phyloP scores from a whole-genome alignment of 2,113 vertebrate species.

The Malurus melanocephalus region DNA sequence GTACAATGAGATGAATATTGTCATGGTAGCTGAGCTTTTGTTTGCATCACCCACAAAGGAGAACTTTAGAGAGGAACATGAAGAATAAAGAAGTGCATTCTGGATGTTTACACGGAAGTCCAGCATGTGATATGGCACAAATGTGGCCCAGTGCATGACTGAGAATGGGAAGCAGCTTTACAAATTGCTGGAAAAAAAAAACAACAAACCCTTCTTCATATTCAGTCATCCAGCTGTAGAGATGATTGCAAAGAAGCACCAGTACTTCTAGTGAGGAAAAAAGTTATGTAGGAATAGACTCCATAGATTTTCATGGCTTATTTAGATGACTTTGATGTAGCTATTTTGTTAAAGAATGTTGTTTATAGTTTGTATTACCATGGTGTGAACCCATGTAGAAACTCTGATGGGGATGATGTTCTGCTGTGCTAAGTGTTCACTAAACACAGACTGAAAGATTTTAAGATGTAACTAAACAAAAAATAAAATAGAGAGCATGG shows the following conservation, averaged over 20 bases:
- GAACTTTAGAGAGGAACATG: constrained; percentile 44
- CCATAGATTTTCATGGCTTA: background rate
- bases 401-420: background rate
- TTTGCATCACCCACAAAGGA: constrained; percentile 1
- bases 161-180: constrained; percentile 6
- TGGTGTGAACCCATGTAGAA: background rate
- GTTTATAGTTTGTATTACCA: background rate
- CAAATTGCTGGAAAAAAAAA: background rate
- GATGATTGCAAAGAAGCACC: background rate
- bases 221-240: background rate
- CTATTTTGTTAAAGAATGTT: background rate
- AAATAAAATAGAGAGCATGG: background rate
- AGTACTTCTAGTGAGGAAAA: background rate
- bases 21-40: background rate
- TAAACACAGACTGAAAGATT: background rate
- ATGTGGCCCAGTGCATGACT: background rate
- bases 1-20: background rate
- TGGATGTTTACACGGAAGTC: constrained; percentile 19
- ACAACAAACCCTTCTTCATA: background rate
- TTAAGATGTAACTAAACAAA: background rate
- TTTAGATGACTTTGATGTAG: background rate
- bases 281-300: background rate
- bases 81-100: constrained; percentile 29
- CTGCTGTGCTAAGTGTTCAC: background rate
- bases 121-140: constrained; percentile 12